phyloP scores from a whole-genome alignment of 2,888 invertebrate species.

The Perizoma flavofasciatum region DNA sequence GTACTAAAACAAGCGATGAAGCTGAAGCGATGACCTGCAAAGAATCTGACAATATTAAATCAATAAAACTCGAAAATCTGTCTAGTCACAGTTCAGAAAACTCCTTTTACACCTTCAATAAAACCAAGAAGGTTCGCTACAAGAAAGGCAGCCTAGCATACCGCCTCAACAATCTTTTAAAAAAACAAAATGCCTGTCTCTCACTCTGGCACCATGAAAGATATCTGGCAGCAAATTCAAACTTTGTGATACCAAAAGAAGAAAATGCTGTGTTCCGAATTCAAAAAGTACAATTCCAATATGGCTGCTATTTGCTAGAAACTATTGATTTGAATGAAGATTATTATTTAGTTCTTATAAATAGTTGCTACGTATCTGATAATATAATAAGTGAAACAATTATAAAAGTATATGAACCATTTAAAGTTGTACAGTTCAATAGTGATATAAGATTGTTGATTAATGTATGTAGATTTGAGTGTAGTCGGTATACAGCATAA shows the following conservation, averaged over 20 bases:
- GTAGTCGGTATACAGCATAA: conserved; percentile 16
- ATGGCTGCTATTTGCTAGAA: conserved; percentile 63
- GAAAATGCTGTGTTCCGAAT: conserved; percentile 57
- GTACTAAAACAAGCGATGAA: conserved; percentile 55
- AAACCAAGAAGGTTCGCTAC: conserved; percentile 62
- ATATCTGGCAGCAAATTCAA: conserved; percentile 72
- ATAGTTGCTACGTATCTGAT: conserved; percentile 53
- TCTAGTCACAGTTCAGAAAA: conserved; percentile 23
- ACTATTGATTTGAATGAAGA: conserved; percentile 51
- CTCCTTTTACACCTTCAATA: conserved; percentile 29
- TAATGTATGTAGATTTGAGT: conserved; percentile 73
- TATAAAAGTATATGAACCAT: conserved; percentile 43
- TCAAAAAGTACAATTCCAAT: conserved; percentile 56
- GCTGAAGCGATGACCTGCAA: conserved; percentile 56
- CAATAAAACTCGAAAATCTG: not conserved
- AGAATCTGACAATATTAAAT: conserved; percentile 19
- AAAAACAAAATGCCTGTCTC: conserved; percentile 71
- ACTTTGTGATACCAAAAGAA: conserved; percentile 67
- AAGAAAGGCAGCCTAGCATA: conserved; percentile 77
- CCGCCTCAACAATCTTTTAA: conserved; percentile 68
- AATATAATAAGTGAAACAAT: conserved; percentile 48
- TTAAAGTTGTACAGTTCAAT: conserved; percentile 21
- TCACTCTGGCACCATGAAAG: conserved; percentile 83
- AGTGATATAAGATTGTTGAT: conserved; percentile 55
- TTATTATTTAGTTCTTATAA: conserved; percentile 59